Evolutionary conservation across 2,888 invertebrate species (phyloP).

Genomic region (Augochlorella aurata): DNA sequence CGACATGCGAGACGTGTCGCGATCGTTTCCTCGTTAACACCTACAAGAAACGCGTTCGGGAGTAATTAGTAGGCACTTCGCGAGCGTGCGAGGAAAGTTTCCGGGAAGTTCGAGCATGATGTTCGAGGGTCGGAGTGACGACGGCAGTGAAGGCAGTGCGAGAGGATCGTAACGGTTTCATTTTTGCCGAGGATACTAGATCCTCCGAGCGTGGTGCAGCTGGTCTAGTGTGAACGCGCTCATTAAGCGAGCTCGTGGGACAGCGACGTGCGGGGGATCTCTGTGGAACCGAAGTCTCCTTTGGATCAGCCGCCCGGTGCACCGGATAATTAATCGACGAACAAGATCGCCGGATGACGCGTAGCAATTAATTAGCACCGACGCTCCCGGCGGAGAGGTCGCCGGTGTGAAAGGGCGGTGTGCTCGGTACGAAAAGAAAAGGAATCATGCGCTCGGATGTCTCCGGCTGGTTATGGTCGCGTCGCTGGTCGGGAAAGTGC

Average conservation of each 20-base stretch:
- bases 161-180: neutral
- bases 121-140: neutral
- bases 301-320: neutral
- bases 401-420: neutral
- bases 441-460: conserved; percentile 10
- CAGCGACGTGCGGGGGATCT: neutral
- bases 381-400: neutral
- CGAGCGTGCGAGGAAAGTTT: neutral
- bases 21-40: neutral
- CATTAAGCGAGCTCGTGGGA: too few relatives aligned
- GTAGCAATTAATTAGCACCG: neutral
- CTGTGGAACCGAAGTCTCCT: neutral
- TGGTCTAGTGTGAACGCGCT: too few relatives aligned
- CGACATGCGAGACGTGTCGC: neutral
- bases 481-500: conserved; percentile 6
- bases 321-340: conserved; percentile 1
- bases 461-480: neutral
- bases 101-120: neutral
- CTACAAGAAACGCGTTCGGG: neutral
- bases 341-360: neutral
- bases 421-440: neutral
- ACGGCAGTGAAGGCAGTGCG: conserved; percentile 16
- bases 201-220: neutral
- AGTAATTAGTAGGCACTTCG: neutral
- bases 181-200: neutral